Evolutionary conservation across 2,888 invertebrate genomes (phyloP).

Genomic region (Cephus nigrinus): DNA sequence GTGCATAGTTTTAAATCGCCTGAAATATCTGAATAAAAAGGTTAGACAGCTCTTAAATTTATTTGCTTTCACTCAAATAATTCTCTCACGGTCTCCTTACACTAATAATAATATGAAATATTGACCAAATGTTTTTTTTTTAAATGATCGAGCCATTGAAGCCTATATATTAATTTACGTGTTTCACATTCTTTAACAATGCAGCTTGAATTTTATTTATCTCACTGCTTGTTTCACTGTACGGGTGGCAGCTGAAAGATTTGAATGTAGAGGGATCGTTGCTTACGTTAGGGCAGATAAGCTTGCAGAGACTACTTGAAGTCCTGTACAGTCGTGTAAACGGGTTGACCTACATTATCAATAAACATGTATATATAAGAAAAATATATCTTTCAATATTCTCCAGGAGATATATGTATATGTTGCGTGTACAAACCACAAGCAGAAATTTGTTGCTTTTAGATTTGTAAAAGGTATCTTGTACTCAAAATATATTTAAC

Average conservation of each 20-base stretch:
- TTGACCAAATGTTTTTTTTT: not conserved
- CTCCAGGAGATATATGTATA: not conserved
- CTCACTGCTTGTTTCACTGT: not conserved
- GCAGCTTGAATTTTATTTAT: not conserved
- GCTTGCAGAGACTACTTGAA: not conserved
- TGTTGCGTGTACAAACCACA: not conserved
- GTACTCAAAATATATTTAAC: not conserved
- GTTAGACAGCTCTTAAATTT: not conserved
- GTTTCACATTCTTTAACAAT: not conserved
- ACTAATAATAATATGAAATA: not conserved
- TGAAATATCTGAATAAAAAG: not conserved
- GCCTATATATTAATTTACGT: not conserved
- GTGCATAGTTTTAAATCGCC: not conserved
- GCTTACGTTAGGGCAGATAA: not conserved
- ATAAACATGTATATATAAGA: constrained; percentile 24
- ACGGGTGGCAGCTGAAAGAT: not conserved
- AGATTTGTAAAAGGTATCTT: not conserved
- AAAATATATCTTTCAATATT: not conserved
- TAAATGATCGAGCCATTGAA: not conserved
- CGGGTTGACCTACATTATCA: constrained; percentile 51
- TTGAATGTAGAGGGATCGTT: not conserved
- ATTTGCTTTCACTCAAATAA: not conserved
- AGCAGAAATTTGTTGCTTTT: not conserved
- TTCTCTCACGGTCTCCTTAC: not conserved
- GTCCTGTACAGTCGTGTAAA: constrained; percentile 32